Evolutionary conservation across 2,888 invertebrate genomes (phyloP).

Genomic region (Dicranocentrus wangi): DNA sequence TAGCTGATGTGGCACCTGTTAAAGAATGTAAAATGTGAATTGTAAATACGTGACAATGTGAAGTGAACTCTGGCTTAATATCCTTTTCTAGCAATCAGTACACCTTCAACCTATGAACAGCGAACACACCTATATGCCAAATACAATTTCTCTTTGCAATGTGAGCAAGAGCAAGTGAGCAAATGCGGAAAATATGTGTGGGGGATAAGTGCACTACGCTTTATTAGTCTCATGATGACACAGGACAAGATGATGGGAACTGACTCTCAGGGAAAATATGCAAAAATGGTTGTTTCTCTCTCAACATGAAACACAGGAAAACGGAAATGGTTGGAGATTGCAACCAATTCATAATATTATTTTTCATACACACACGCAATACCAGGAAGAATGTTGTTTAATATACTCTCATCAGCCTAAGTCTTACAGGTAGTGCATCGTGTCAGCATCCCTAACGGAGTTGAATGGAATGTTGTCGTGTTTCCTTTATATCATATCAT

Average conservation of each 20-base stretch:
- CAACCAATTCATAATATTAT: background rate
- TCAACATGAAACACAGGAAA: background rate
- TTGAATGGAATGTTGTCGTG: background rate
- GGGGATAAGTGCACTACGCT: background rate
- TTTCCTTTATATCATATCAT: background rate
- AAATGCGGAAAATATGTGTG: constrained; percentile 48
- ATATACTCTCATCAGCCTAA: background rate
- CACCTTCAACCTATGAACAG: too few relatives aligned
- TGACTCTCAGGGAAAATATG: constrained; percentile 13
- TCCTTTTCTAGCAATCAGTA: too few relatives aligned
- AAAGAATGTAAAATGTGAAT: too few relatives aligned
- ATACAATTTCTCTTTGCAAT: too few relatives aligned
- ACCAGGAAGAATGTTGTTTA: background rate
- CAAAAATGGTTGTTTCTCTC: background rate
- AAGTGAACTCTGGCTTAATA: too few relatives aligned
- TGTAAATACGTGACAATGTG: too few relatives aligned
- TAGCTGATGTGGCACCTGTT: too few relatives aligned
- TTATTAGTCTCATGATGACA: background rate
- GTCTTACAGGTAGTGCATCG: too few relatives aligned
- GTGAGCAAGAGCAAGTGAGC: too few relatives aligned
- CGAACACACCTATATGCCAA: too few relatives aligned
- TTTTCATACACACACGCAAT: background rate
- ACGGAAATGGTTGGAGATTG: background rate
- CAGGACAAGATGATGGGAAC: background rate
- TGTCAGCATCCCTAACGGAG: background rate